Percentiles rank a stretch among this genome's conserved stretches.
These are phyloP conservation scores for Patella caerulea DNA, from an alignment of 2,888 invertebrate species.

Conservation along the genomic window DNA sequence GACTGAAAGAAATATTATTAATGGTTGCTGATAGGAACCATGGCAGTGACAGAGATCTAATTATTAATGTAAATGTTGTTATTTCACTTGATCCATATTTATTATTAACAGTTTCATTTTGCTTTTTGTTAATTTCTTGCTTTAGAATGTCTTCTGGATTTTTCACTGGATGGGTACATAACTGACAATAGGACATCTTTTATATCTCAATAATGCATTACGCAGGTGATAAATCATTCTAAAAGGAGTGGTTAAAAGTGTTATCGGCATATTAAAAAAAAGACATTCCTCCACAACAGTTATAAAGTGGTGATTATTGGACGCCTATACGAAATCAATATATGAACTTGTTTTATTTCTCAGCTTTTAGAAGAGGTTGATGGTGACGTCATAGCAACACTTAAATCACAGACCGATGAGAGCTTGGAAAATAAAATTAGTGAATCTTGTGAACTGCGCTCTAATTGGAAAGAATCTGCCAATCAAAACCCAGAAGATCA, in stretches of 20 bases:
- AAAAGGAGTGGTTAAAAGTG: too few relatives aligned
- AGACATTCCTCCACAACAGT: too few relatives aligned
- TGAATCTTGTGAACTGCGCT: constrained; percentile 45
- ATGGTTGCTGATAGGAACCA: constrained; percentile 59
- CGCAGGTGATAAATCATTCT: too few relatives aligned
- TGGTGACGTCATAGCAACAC: constrained; percentile 33
- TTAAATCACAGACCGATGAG: constrained; percentile 37
- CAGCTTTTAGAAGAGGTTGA: constrained; percentile 46
- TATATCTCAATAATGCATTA: too few relatives aligned
- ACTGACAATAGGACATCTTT: too few relatives aligned
- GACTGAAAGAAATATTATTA: constrained; percentile 54
- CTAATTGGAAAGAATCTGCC: constrained; percentile 38
- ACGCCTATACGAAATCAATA: too few relatives aligned
- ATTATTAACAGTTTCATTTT: too few relatives aligned
- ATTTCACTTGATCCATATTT: too few relatives aligned
- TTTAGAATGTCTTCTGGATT: not conserved
- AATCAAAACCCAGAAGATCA: not conserved
- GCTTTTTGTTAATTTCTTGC: not conserved
- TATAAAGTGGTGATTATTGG: too few relatives aligned
- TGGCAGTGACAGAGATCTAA: constrained; percentile 49
- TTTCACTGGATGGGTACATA: constrained; percentile 12
- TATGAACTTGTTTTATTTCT: not conserved
- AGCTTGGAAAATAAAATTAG: constrained; percentile 47
- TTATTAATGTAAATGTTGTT: constrained; percentile 49
- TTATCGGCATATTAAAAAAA: too few relatives aligned